Conservation (phyloP, 2,797 vertebrate species). For the Arvicola amphibius region DNA sequence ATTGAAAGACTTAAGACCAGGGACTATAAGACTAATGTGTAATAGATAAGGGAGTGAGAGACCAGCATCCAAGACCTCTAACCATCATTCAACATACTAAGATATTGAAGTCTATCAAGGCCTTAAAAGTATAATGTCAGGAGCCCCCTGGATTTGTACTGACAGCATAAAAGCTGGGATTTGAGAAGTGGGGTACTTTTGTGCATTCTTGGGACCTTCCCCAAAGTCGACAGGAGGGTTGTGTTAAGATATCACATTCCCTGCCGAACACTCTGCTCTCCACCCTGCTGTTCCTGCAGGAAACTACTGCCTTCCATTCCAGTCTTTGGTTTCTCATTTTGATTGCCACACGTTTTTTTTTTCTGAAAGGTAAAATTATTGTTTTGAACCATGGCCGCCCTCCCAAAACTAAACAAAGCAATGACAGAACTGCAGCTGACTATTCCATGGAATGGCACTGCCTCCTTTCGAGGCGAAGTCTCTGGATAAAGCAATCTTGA, state of each 20-base stretch:
- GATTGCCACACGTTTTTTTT: not conserved
- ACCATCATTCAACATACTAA: not conserved
- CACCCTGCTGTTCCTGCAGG: not conserved
- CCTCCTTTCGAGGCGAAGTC: constrained; percentile 39
- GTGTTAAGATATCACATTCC: not conserved
- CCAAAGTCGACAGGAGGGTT: not conserved
- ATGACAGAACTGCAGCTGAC: not conserved
- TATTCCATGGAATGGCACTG: not conserved
- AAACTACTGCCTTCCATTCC: not conserved
- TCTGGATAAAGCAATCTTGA: constrained; percentile 47
- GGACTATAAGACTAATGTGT: not conserved
- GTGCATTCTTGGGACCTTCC: not conserved
- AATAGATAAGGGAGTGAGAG: not conserved
- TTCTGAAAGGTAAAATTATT: not conserved
- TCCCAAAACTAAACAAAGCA: not conserved
- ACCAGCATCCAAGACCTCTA: too few relatives aligned
- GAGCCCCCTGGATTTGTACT: fast-evolving
- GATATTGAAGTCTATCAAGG: not conserved
- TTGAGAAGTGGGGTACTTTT: not conserved
- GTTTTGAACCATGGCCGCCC: not conserved
- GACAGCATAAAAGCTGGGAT: not conserved
- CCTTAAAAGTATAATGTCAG: not conserved
- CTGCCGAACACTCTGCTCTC: fast-evolving
- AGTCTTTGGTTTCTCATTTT: not conserved
- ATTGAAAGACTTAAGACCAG: not conserved